Evolutionary conservation across 1,140 invertebrate genomes (phyloP).

Genomic region (Ceratina australensis): DNA sequence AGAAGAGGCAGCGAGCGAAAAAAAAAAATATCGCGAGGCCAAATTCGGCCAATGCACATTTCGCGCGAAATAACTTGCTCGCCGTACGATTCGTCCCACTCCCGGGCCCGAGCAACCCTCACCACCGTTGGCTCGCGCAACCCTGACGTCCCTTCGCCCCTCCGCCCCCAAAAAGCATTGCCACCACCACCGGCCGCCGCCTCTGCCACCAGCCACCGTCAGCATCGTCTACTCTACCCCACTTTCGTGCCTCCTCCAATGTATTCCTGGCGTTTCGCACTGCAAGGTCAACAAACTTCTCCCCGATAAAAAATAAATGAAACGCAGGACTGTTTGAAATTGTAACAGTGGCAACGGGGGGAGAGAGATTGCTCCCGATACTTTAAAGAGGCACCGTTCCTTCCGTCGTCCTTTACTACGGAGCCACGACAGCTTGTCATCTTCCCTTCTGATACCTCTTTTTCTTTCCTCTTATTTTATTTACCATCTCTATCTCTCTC

Average conservation of each 20-base stretch:
- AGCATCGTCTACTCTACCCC: constrained; percentile 59
- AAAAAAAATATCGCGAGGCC: constrained; percentile 38
- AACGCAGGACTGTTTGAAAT: constrained; percentile 68
- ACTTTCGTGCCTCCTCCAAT: constrained; percentile 65
- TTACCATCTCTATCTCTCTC: background rate
- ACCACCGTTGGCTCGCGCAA: constrained; percentile 41
- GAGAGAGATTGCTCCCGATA: constrained; percentile 57
- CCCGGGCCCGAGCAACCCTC: constrained; percentile 46
- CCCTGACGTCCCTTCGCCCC: constrained; percentile 38
- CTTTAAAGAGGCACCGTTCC: constrained; percentile 63
- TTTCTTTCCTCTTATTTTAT: too few species aligned
- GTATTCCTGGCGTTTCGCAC: constrained; percentile 69
- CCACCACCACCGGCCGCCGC: constrained; percentile 11
- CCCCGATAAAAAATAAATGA: constrained; percentile 70
- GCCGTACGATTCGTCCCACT: constrained; percentile 59
- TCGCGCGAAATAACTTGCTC: constrained; percentile 66
- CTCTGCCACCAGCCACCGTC: constrained; percentile 26
- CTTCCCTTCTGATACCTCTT: background rate
- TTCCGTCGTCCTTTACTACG: constrained; percentile 44
- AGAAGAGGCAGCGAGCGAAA: background rate
- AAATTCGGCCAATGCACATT: constrained; percentile 65
- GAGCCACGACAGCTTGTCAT: constrained; percentile 34
- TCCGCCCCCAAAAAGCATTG: background rate
- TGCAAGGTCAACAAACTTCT: constrained; percentile 70
- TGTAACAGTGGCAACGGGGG: constrained; percentile 64